phyloP scores from a whole-genome alignment of 1,140 invertebrate genomes.

The Arion vulgaris region DNA sequence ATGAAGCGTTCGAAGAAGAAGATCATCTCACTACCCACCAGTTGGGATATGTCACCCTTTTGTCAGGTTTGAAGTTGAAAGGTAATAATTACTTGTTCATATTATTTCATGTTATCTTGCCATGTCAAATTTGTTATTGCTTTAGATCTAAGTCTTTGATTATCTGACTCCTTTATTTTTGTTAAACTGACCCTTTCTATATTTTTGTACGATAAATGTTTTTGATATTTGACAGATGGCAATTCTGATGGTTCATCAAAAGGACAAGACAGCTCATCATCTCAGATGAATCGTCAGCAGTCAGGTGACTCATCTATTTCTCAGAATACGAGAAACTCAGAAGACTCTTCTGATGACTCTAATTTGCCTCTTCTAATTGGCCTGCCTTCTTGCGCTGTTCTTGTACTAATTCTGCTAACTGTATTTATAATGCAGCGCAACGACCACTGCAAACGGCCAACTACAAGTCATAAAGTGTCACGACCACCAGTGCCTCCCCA shows the following conservation, averaged over 20 bases:
- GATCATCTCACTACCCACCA: no score
- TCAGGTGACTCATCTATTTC: background rate
- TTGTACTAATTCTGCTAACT: constrained; percentile 55
- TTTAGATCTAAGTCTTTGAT: no score
- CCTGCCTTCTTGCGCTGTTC: constrained; percentile 53
- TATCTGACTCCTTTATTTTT: no score
- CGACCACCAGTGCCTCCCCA: constrained; percentile 61
- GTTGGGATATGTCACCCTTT: no score
- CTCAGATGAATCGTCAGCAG: background rate
- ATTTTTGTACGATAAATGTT: no score
- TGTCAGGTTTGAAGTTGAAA: no score
- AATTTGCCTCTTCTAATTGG: constrained; percentile 63
- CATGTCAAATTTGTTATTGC: no score
- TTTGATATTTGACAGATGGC: background rate
- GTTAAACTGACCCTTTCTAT: no score
- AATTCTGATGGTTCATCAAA: background rate
- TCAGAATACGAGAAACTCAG: background rate
- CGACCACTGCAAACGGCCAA: constrained; percentile 35
- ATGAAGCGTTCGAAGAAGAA: no score
- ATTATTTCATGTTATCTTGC: no score
- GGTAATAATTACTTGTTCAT: no score
- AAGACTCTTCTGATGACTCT: constrained; percentile 33
- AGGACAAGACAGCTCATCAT: background rate
- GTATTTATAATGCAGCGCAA: constrained; percentile 57
- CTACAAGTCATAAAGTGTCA: constrained; percentile 29